Evolutionary conservation across 2,113 vertebrate species (phyloP).

Genomic region (Cyphotilapia sp.): DNA sequence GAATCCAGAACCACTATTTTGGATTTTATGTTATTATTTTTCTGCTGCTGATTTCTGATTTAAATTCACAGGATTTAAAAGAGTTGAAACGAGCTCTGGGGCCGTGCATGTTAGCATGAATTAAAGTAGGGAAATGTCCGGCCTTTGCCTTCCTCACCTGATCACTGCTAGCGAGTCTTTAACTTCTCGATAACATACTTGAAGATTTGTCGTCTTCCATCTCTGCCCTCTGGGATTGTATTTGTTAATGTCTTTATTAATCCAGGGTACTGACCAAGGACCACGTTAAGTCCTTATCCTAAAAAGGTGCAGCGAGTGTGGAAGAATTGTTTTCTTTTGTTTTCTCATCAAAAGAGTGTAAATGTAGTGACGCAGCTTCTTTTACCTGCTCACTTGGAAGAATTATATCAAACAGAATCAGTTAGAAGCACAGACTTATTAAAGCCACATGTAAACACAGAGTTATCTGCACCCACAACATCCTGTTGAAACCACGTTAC

Average conservation of each 20-base stretch:
- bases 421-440: fast-evolving
- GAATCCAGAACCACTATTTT: not conserved
- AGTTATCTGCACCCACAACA: not conserved
- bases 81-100: not conserved
- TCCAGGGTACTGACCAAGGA: not conserved
- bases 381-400: not conserved
- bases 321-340: not conserved
- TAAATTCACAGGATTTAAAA: not conserved
- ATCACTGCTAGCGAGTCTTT: not conserved
- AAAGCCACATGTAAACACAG: not conserved
- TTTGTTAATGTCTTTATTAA: not conserved
- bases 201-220: not conserved
- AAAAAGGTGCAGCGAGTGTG: not conserved
- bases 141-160: fast-evolving
- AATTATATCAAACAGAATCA: not conserved
- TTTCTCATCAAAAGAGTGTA: not conserved
- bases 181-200: not conserved
- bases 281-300: fast-evolving
- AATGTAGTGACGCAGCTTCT: not conserved
- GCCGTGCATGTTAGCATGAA: not conserved
- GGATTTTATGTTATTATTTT: not conserved
- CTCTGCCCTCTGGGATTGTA: not conserved
- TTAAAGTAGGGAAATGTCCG: not conserved
- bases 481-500: not conserved
- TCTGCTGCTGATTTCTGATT: not conserved